Percentiles rank a stretch among this genome's conserved stretches.
Evolutionary conservation across 2,797 vertebrate species (phyloP).

Genomic region (Sphenodon punctatus): DNA sequence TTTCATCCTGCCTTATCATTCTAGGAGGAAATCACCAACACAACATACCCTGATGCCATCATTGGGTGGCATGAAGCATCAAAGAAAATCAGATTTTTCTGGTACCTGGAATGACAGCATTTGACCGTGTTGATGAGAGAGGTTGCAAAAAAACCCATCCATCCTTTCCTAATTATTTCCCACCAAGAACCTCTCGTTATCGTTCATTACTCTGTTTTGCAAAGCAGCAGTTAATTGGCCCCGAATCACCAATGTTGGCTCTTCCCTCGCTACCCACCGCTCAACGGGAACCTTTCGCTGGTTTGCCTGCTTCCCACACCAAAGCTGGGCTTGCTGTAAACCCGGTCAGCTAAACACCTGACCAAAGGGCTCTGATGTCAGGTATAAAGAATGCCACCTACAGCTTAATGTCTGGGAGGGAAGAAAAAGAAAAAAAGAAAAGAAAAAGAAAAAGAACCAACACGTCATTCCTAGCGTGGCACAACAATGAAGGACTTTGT

Average conservation of each 20-base stretch:
- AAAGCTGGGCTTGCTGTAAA: conserved; percentile 67
- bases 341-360: conserved; percentile 68
- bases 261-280: conserved; percentile 60
- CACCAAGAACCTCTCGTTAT: conserved; percentile 43
- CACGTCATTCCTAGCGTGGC: conserved; percentile 38
- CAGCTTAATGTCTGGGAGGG: conserved; percentile 77
- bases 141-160: conserved; percentile 71
- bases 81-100: too few species aligned
- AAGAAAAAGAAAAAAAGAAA: conserved; percentile 23
- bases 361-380: conserved; percentile 76
- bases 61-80: too few species aligned
- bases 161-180: conserved; percentile 56
- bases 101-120: conserved; percentile 4
- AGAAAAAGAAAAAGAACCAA: not conserved
- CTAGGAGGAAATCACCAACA: too few species aligned
- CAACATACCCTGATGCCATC: too few species aligned
- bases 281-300: conserved; percentile 55
- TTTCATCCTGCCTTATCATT: too few species aligned
- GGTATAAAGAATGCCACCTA: conserved; percentile 81
- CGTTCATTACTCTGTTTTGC: conserved; percentile 48
- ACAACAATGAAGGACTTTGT: conserved; percentile 82
- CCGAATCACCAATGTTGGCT: too few species aligned
- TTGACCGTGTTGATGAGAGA: conserved; percentile 26
- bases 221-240: conserved; percentile 21
- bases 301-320: conserved; percentile 64